Evolutionary conservation across 2,113 vertebrate genomes (phyloP).

Genomic region (Neolamprologus brichardi): DNA sequence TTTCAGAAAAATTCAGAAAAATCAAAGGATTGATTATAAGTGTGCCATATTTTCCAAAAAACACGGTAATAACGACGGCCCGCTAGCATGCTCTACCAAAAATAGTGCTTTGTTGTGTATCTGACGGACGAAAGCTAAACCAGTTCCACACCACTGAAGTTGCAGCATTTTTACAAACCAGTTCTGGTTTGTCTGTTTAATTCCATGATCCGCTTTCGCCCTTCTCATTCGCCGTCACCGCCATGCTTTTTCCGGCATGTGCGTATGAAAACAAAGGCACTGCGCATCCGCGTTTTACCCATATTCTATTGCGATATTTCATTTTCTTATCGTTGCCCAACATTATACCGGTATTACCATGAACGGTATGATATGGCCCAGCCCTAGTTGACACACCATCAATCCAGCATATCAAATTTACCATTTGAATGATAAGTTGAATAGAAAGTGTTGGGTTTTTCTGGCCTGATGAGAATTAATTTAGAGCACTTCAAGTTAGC

Average conservation of each 20-base stretch:
- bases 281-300: neutral
- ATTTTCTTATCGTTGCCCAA: neutral
- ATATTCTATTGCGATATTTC: neutral
- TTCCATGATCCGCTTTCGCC: neutral
- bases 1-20: neutral
- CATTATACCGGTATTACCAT: neutral
- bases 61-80: neutral
- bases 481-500: neutral
- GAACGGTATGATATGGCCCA: neutral
- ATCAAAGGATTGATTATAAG: neutral
- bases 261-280: neutral
- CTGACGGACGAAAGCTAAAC: accelerated
- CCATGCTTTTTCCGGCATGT: neutral
- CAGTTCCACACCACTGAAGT: neutral
- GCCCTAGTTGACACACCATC: neutral
- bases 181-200: accelerated
- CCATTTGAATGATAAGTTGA: neutral
- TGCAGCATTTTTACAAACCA: neutral
- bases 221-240: accelerated
- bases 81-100: neutral
- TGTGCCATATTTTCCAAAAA: neutral
- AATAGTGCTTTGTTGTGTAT: neutral
- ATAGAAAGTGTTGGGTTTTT: neutral
- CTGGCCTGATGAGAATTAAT: neutral
- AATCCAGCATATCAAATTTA: neutral